phyloP scores from a whole-genome alignment of 2,888 invertebrate genomes.

The Latrodectus hesperus region DNA sequence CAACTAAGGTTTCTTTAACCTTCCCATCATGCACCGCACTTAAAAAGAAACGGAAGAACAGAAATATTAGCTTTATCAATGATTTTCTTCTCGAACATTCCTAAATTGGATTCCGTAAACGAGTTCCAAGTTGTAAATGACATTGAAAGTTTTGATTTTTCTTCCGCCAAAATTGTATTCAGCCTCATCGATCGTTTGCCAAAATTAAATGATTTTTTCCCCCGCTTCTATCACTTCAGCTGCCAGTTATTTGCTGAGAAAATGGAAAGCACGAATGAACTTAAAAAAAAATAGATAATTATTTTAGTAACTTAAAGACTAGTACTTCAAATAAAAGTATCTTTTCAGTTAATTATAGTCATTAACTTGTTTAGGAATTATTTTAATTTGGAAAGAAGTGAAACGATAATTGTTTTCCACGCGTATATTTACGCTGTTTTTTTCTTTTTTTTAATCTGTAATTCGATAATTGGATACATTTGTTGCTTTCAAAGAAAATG shows the following conservation, averaged over 20 bases:
- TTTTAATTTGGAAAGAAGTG: conserved; percentile 66
- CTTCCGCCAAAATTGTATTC: conserved; percentile 50
- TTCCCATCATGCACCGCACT: conserved; percentile 11
- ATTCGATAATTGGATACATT: conserved; percentile 55
- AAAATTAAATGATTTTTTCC: conserved; percentile 62
- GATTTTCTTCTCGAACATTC: conserved; percentile 58
- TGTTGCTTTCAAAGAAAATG: conserved; percentile 6
- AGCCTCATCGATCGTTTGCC: conserved; percentile 54
- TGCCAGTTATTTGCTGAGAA: conserved; percentile 62
- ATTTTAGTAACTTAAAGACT: conserved; percentile 29
- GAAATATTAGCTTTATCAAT: conserved; percentile 66
- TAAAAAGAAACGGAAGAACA: conserved; percentile 34
- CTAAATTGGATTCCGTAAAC: conserved; percentile 60
- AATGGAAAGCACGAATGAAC: conserved; percentile 42
- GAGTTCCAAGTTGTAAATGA: conserved; percentile 59
- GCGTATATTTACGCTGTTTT: conserved; percentile 45
- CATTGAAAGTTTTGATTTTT: conserved; percentile 56
- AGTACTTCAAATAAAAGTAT: conserved; percentile 51
- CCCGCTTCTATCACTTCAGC: background rate
- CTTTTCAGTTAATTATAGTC: conserved; percentile 64
- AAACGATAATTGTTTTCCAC: conserved; percentile 63
- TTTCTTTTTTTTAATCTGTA: conserved; percentile 32
- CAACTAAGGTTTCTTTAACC: conserved; percentile 44
- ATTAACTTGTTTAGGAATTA: conserved; percentile 65
- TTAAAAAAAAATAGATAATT: conserved; percentile 56